Base-by-base conservation (phyloP, 2,797 vertebrate species). In the Acanthurus leucopareius region DNA sequence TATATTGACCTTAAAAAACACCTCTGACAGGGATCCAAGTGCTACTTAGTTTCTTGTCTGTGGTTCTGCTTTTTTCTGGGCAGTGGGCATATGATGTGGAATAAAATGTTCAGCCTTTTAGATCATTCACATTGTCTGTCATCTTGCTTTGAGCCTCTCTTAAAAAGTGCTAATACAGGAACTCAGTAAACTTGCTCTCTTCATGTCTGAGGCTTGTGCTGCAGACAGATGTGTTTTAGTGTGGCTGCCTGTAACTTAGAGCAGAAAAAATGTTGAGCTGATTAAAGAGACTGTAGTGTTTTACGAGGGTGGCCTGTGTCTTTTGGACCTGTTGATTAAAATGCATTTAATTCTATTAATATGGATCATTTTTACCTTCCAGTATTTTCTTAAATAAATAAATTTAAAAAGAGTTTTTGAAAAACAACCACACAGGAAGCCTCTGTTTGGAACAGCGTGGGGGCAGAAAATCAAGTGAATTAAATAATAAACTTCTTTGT, bases 401-500 rank as follows among this genome's bases (percentile, higher is more conserved):
- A 69, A 35, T n/a, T n/a, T n/a, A 35, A 35, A 35, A 35, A 7
- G 32, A 35, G 3, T 4, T 57, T 64, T 48, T 11, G 1, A 73
- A 35, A 75, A 79, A 77, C 35, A 79, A 69, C 20, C 6, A 83
- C 45, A 84, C 47, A 82, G 66, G 76, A 80, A 84, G 57, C 54
- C 38, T 61, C 64, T 80, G 82, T 85, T 82, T 87, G 75, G 45
- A 64, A 47, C 69, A 77, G 22, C 42, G 35, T 66, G 14, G 28
- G 2, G 11, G 11, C 40, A 35, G 16, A 48, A 56, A 47, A 74
- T 77, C 68, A 86, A 92, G 84, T 75, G 73, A 88, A 89, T 82
- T 72, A 88, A 90, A 91, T 89, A 91, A 92, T 74, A 88, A 80
- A 92, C 91, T 90, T 93, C 92, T 89, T 93, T 96, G 95, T 96